Conservation (phyloP, 2,113 vertebrate genomes). For the Amazona vittata region DNA sequence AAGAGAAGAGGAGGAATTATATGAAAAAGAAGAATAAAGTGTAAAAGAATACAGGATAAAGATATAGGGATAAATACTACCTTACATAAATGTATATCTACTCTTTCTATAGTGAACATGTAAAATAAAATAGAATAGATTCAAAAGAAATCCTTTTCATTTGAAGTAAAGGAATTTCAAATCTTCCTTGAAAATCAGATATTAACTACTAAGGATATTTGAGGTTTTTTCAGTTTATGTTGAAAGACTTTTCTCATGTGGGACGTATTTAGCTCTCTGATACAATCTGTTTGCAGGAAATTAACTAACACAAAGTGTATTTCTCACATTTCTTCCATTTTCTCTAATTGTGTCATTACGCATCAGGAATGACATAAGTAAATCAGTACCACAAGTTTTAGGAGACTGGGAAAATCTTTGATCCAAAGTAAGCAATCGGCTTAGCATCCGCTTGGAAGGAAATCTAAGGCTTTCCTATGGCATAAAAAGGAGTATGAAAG, state of each 20-base stretch:
- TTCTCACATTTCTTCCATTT: slow-evolving; percentile 1
- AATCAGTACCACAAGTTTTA: not conserved
- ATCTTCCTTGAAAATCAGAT: not conserved
- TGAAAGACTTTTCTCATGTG: not conserved
- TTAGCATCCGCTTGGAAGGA: not conserved
- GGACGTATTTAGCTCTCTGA: not conserved
- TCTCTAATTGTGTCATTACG: not conserved
- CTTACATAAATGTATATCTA: not conserved
- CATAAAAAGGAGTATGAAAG: not conserved
- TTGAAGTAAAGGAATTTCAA: not conserved
- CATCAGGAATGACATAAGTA: not conserved
- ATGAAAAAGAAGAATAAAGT: not conserved
- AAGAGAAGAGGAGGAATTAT: not conserved
- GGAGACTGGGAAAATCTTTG: not conserved
- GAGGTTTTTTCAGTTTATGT: not conserved
- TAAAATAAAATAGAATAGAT: not conserved
- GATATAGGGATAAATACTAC: not conserved
- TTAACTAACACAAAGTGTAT: not conserved
- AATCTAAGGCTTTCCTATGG: not conserved
- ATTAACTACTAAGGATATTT: not conserved
- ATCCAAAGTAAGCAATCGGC: not conserved
- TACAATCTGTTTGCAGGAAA: not conserved
- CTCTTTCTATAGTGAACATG: rapidly evolving
- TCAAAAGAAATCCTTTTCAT: not conserved
- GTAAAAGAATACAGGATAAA: not conserved